Percentiles rank a stretch among this genome's conserved stretches.
phyloP scores from a whole-genome alignment of 1,140 invertebrate genomes.

The Brachionus plicatilis region DNA sequence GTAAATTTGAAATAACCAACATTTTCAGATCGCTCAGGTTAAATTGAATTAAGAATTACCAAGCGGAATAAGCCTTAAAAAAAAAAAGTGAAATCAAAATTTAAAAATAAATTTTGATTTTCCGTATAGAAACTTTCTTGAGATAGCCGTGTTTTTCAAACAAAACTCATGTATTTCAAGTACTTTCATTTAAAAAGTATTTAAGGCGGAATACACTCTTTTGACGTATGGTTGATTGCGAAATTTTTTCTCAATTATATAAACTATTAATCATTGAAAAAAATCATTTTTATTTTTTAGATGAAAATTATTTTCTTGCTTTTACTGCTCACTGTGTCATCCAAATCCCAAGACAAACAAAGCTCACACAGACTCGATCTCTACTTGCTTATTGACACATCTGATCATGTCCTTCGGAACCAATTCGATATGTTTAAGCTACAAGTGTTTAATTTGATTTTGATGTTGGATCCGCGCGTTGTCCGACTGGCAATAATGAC shows the following conservation, averaged over 20 bases:
- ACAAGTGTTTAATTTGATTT: background rate
- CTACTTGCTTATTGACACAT: background rate
- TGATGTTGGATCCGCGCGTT: background rate
- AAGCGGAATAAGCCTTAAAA: too few relatives aligned
- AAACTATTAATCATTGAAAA: background rate
- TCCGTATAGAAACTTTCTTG: too few relatives aligned
- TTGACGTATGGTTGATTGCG: background rate
- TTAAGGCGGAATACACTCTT: too few relatives aligned
- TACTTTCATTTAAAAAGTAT: too few relatives aligned
- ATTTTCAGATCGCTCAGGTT: too few relatives aligned
- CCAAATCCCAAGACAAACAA: background rate
- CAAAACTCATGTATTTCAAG: too few relatives aligned
- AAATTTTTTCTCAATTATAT: background rate
- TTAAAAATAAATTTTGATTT: too few relatives aligned
- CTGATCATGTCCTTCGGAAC: background rate
- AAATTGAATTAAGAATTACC: too few relatives aligned
- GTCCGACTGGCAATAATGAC: background rate
- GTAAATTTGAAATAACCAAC: too few relatives aligned
- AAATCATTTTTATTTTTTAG: background rate
- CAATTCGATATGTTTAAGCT: background rate
- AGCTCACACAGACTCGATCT: background rate
- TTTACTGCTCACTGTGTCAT: background rate
- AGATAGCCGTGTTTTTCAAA: too few relatives aligned
- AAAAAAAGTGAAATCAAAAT: too few relatives aligned
- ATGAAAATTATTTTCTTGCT: background rate